Evolutionary conservation across 2,797 vertebrate species (phyloP).

Genomic region (Sebastes alutus): DNA sequence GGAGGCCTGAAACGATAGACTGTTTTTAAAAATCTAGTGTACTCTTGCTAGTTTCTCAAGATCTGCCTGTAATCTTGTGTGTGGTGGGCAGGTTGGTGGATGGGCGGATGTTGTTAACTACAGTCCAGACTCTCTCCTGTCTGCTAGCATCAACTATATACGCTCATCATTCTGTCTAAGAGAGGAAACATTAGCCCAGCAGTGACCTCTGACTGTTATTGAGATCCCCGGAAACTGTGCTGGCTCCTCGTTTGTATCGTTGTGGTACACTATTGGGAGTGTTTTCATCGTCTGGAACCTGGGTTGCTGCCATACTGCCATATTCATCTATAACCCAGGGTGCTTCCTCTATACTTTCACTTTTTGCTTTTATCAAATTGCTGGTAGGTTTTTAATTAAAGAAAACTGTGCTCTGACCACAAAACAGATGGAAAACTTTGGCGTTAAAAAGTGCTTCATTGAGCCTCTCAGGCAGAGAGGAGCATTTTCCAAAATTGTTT

Average conservation of each 20-base stretch:
- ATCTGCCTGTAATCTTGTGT: neutral
- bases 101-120: neutral
- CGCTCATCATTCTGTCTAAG: neutral
- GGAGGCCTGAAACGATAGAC: too few species aligned
- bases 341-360: neutral
- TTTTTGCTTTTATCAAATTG: neutral
- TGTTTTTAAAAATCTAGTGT: neutral
- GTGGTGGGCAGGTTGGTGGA: neutral
- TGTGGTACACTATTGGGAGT: neutral
- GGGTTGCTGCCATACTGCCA: neutral
- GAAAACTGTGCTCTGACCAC: slow-evolving; percentile 10
- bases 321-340: neutral
- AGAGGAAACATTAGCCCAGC: slow-evolving; percentile 9
- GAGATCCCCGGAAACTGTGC: neutral
- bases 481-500: slow-evolving; percentile 15
- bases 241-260: neutral
- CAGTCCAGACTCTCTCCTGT: slow-evolving; percentile 14
- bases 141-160: slow-evolving; percentile 1
- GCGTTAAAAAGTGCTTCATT: neutral
- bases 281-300: neutral
- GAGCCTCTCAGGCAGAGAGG: neutral
- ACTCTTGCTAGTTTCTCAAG: neutral
- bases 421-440: slow-evolving; percentile 7
- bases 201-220: neutral
- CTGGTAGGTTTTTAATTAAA: neutral